Base-by-base conservation (phyloP, 2,113 vertebrate species). In the Eurystomus gularis region DNA sequence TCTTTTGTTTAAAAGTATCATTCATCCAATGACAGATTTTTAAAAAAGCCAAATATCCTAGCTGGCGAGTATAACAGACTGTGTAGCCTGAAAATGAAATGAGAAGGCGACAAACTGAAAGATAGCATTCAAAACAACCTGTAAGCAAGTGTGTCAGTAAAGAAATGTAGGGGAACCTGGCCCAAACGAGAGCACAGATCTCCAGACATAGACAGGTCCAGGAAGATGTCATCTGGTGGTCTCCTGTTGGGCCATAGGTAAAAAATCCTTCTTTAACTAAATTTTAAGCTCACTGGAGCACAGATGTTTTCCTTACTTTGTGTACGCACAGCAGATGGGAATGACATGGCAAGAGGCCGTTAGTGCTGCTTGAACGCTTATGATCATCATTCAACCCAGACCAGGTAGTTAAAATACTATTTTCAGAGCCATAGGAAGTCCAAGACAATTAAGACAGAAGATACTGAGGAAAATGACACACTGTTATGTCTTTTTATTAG, bases 401-500 rank as follows among this genome's bases (percentile, higher is more conserved):
- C 42, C 28, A 83, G 9, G 24, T 19, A 78, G 40, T 46, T 82
- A 62, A 84, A 68, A 79, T 13, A 23, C 25, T 65, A 6, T 71
- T 84, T 88, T 83, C 65, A 49, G 31, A 78, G 44, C 17, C 51
- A 57, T 11, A 60, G 35, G 39, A 58, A 65, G 39, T 72, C 26
- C 62, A 77, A 85, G 73, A 40, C 58, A 90, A 83, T 77, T 61
- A 80, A 90, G 24, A 64, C n/a, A 64, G 51, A 87, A 85, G 87
- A 76, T 33, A 86, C 11, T 23, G 72, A 90, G 61, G 18, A 75
- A 94, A 91, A 10, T 23, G 5, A 71, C 35, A 84, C 37, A 46
- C 54, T 64, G 68, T 88, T 89, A 88, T 89, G 86, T 77, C 48
- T 71, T 98, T 97, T 98, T 97, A 98, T 98, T 98, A 98, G 97